Base-by-base conservation (phyloP, 2,888 invertebrate genomes). In the Ennomos fuscantarius region DNA sequence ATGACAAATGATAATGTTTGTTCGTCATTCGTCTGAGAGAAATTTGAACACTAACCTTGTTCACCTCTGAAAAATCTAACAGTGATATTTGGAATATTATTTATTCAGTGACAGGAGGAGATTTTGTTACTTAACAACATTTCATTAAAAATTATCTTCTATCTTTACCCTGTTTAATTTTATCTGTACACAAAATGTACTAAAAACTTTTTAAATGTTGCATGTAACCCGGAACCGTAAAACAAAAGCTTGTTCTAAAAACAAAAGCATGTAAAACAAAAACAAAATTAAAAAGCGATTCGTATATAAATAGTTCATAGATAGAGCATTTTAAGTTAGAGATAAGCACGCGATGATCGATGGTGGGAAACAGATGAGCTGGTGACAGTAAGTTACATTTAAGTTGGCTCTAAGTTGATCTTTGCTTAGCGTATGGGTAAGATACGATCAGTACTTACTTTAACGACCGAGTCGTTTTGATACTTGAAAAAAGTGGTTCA, bases 341-440 rank as follows among this genome's bases (percentile, higher is more conserved):
- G 90, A 90, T 91, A 90, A 87, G 79, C 74, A 61, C 67, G 69
- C 76, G 78, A 78, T 92, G 91, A 92, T 92, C 87, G 91, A 92
- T 91, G 83, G 90, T 92, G 91, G 87, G 91, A 92, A n/a, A 89
- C 76, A 76, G 82, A 77, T 77, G 78, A 73, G 69, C 68, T 71
- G 88, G 84, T 86, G 90, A 90, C 91, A 90, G 87, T 87, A 86
- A 88, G 86, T 85, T 84, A 86, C 84, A 81, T 87, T 87, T 84
- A 85, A 81, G 82, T 81, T 82, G 74, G 62, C 57, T 73, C 71
- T 74, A 74, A 79, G 78, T 84, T 81, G 87, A 81, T 79, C 83
- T 80, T 73, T 82, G 78, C 81, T 82, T 68, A 77, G 76, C 83
- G 86, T 86, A 84, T 82, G 85, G 80, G 79, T 69, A 70, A 72